phyloP scores from a whole-genome alignment of 2,797 vertebrate species.

The Gymnothorax javanicus region DNA sequence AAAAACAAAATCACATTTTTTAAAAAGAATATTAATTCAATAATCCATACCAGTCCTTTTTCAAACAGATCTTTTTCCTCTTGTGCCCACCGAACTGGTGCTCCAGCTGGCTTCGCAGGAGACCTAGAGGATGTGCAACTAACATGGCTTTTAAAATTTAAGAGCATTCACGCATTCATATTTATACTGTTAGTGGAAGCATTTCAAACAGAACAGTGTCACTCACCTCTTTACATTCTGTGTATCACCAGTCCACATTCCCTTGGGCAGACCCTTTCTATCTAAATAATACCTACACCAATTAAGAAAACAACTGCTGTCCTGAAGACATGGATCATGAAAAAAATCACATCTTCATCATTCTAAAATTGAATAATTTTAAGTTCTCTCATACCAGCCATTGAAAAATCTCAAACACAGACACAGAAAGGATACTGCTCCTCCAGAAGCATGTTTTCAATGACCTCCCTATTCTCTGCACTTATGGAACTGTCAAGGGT shows the following conservation, averaged over 20 bases:
- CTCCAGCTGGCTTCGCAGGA: conserved; percentile 74
- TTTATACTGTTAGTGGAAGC: background rate
- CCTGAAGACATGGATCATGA: background rate
- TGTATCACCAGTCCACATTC: conserved; percentile 79
- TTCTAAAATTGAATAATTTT: background rate
- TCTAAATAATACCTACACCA: conserved; percentile 86
- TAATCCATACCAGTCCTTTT: conserved; percentile 82
- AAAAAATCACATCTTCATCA: background rate
- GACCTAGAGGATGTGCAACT: conserved; percentile 61
- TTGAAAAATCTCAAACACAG: background rate
- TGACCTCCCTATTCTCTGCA: conserved; percentile 89
- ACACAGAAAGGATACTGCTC: conserved; percentile 91
- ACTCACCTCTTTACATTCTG: conserved; percentile 73
- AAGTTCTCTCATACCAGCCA: background rate
- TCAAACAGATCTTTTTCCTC: conserved; percentile 94
- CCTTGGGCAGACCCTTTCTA: conserved; percentile 77
- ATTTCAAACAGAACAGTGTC: background rate
- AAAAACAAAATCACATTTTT: background rate
- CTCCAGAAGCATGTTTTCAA: conserved; percentile 95
- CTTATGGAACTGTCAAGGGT: conserved; percentile 91
- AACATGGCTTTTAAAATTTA: background rate
- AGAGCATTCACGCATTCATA: background rate
- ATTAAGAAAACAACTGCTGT: conserved; percentile 66
- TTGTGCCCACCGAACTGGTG: conserved; percentile 83
- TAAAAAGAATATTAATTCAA: background rate